Conservation (phyloP, 1,140 invertebrate species). For the roundworm (Caenorhabditis elegans) region DNA sequence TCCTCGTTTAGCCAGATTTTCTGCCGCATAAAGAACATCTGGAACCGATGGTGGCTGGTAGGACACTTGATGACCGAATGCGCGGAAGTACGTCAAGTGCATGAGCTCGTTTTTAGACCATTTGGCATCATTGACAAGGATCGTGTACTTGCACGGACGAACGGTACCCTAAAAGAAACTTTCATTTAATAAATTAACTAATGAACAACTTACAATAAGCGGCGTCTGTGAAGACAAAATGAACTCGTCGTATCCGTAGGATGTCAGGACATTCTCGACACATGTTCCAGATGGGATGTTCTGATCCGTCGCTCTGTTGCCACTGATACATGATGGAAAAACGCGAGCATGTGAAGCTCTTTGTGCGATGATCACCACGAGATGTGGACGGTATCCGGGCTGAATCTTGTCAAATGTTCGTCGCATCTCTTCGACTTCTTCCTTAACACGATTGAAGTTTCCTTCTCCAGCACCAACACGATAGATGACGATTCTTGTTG, state of each 20-base stretch:
- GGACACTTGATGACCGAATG: too few relatives aligned
- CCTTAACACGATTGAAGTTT: neutral
- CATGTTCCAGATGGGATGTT: neutral
- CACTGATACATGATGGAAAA: neutral
- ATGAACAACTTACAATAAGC: neutral
- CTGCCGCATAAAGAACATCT: too few relatives aligned
- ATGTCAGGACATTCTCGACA: neutral
- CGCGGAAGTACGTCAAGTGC: too few relatives aligned
- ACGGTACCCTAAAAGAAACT: too few relatives aligned
- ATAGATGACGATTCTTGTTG: neutral
- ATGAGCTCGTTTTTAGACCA: too few relatives aligned
- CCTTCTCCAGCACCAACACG: constrained; percentile 9
- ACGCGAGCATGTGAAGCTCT: neutral
- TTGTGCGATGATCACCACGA: neutral
- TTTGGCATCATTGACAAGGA: too few relatives aligned
- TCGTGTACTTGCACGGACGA: too few relatives aligned
- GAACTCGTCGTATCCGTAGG: neutral
- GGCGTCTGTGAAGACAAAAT: neutral
- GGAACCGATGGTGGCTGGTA: too few relatives aligned
- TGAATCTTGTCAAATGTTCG: neutral
- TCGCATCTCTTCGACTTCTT: neutral
- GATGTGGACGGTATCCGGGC: neutral
- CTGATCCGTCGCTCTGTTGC: neutral
- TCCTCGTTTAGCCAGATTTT: too few relatives aligned
- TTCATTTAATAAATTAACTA: too few relatives aligned